Base-by-base conservation (phyloP, 2,113 vertebrate species). In the Brienomyrus brachyistius region DNA sequence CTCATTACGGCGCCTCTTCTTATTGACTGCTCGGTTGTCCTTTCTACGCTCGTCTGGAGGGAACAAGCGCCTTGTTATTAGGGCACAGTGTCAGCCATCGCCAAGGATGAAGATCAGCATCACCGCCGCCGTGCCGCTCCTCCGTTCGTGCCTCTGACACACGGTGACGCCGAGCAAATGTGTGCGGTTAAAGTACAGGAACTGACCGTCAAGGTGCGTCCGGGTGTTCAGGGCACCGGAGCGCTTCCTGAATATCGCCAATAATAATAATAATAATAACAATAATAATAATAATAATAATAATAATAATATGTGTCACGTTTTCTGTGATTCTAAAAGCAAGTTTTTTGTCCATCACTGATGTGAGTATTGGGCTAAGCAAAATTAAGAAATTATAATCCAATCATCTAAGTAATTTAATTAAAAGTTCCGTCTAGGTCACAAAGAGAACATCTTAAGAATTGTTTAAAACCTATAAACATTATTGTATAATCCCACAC, bases 1-100 rank as follows among this genome's bases (percentile, higher is more conserved):
- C 91, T 94, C 89, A 93, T 93, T 93, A 93, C 91, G 91, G 91
- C 90, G 91, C 91, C 89, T 90, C 92, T 88, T 91, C 87, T 91
- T 90, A 91, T 89, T 91, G 91, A 92, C 90, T 56, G n/a, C 66
- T 43, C 74, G 89, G 88, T 35, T 91, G 88, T 91, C 90, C 89
- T 91, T 93, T 91, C 23, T 47, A 45, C n/a, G 62, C n/a, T 66
- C 62, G 62, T 66, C 62, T 70, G 62, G 62, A 70, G 62, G 62
- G 62, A 43, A 77, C 70, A 35, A 15, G 35, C 31, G 35, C 70
- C 5, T 15, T 40, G 35, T 77, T 77, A 77, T 77, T 40, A 40
- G 70, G 70, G 70, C 35, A 77, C 5, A 17, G 70, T 62, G 7
- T 52, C 35, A 47, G 13, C 13, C 54, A 62, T 35, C 17, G 51